phyloP scores from a whole-genome alignment of 2,888 invertebrate species.

The Biston betularia region DNA sequence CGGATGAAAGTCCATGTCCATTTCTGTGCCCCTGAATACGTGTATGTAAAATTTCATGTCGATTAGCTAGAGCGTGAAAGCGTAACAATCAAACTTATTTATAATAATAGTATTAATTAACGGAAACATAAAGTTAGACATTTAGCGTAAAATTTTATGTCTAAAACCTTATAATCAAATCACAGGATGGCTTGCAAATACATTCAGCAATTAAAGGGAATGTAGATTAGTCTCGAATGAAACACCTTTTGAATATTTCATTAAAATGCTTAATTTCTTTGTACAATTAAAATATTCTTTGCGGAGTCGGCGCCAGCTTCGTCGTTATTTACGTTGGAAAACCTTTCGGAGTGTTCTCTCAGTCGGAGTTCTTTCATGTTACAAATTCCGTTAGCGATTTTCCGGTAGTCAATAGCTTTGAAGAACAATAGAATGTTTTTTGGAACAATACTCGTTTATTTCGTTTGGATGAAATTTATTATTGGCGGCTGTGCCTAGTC shows the following conservation, averaged over 20 bases:
- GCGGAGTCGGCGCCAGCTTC: constrained; percentile 25
- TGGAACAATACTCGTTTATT: constrained; percentile 24
- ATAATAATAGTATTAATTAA: background rate
- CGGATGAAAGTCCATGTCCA: no score
- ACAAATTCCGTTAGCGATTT: constrained; percentile 31
- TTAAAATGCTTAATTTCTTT: constrained; percentile 39
- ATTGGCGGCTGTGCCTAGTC: constrained; percentile 5
- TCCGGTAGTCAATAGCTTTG: constrained; percentile 24
- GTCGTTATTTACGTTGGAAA: constrained; percentile 27
- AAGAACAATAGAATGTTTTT: constrained; percentile 26
- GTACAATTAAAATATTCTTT: constrained; percentile 43
- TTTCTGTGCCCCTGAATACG: no score
- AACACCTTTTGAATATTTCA: constrained; percentile 24
- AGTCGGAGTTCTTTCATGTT: constrained; percentile 29
- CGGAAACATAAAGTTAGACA: background rate
- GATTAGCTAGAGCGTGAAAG: no score
- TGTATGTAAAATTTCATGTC: no score
- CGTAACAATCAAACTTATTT: no score
- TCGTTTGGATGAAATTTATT: constrained; percentile 14
- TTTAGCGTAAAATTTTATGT: background rate
- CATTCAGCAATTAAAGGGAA: constrained; percentile 23
- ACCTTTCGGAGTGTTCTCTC: constrained; percentile 25
- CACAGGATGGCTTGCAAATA: constrained; percentile 10
- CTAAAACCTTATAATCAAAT: background rate
- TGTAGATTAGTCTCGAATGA: constrained; percentile 20